Percentiles rank a stretch among this genome's conserved stretches.
phyloP scores from a whole-genome alignment of 2,888 invertebrate species.

The Clostera curtula region DNA sequence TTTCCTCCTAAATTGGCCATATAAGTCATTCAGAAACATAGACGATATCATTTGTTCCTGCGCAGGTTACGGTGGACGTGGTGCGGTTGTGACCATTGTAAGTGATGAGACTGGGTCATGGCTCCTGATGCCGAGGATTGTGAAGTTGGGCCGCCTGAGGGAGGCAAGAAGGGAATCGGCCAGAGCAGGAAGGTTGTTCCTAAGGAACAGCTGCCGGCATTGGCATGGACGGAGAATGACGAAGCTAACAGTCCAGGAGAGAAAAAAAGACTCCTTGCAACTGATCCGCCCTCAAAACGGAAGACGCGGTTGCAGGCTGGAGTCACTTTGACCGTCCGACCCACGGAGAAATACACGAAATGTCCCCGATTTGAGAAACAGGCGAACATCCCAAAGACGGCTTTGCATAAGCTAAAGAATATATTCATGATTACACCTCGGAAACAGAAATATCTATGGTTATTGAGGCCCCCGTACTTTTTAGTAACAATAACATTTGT shows the following conservation, averaged over 20 bases:
- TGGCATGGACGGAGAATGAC: conserved; percentile 53
- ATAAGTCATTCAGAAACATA: no score
- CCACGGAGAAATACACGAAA: conserved; percentile 25
- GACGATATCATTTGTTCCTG: no score
- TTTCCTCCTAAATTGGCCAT: no score
- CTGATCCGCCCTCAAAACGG: conserved; percentile 18
- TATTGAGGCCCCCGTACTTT: conserved; percentile 55
- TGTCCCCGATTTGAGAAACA: conserved; percentile 29
- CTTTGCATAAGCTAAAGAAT: no score
- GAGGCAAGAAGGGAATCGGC: conserved; percentile 21
- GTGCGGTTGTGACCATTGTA: neutral
- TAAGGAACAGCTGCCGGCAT: conserved; percentile 30
- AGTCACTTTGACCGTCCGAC: conserved; percentile 41
- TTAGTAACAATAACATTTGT: conserved; percentile 51
- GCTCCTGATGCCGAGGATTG: conserved; percentile 45
- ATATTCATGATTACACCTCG: no score
- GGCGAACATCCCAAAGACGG: conserved; percentile 47
- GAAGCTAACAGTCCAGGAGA: conserved; percentile 42
- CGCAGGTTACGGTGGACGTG: no score
- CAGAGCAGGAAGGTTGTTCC: conserved; percentile 41
- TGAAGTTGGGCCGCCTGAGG: conserved; percentile 39
- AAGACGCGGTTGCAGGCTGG: conserved; percentile 45
- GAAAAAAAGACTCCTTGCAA: conserved; percentile 40
- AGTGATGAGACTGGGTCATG: conserved; percentile 24
- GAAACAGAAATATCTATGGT: conserved; percentile 45